phyloP scores from a whole-genome alignment of 2,113 vertebrate species.

The Bubalus kerabau region DNA sequence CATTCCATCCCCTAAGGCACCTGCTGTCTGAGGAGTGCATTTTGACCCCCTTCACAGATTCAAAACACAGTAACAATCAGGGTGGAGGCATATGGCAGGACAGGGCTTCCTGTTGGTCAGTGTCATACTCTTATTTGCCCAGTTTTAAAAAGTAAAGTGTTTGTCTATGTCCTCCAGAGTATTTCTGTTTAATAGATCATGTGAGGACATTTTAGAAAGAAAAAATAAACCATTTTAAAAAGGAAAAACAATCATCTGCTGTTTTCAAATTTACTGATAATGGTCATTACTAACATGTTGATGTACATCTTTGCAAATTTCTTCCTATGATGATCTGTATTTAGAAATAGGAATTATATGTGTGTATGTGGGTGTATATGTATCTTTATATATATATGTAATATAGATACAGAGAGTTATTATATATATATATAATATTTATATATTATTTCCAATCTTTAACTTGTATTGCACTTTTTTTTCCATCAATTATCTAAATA shows the following conservation, averaged over 20 bases:
- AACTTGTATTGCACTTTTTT: background rate
- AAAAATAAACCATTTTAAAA: background rate
- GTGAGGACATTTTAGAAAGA: background rate
- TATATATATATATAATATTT: background rate
- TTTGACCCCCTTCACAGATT: background rate
- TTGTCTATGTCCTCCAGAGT: background rate
- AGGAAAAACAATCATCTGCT: background rate
- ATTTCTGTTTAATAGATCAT: background rate
- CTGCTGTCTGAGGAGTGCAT: rapidly evolving
- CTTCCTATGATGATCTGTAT: background rate
- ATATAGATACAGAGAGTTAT: background rate
- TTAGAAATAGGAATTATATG: background rate
- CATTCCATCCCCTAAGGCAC: rapidly evolving
- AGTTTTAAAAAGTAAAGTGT: background rate
- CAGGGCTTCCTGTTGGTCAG: background rate
- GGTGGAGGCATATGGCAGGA: background rate
- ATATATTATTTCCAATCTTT: background rate
- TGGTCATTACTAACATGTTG: background rate
- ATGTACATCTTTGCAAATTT: background rate
- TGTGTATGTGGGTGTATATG: background rate
- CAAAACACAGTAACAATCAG: background rate
- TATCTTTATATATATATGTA: background rate
- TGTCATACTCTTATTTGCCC: background rate
- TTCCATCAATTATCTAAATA: background rate
- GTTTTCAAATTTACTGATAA: background rate